Percentiles rank a stretch among this genome's conserved stretches.
Evolutionary conservation across 2,113 vertebrate genomes (phyloP).

Genomic region (Castor canadensis): DNA sequence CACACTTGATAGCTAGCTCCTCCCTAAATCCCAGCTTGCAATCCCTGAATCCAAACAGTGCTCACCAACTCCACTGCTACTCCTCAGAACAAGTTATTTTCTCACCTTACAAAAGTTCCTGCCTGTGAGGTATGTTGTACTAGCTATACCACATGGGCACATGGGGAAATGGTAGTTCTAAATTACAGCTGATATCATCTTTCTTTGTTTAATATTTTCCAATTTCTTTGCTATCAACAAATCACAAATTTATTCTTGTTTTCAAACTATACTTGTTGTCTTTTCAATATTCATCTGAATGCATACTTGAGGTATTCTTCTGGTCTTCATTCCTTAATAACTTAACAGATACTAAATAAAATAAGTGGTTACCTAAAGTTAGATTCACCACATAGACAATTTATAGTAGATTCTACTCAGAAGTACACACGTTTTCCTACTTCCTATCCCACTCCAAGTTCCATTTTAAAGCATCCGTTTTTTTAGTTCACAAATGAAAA

Average conservation of each 20-base stretch:
- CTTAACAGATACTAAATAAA: neutral
- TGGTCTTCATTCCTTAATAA: neutral
- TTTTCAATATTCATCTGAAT: neutral
- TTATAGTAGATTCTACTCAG: neutral
- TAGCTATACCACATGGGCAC: accelerated
- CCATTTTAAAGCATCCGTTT: neutral
- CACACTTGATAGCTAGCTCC: neutral
- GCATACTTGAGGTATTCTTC: neutral
- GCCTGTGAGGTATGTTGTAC: neutral
- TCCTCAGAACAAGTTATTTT: neutral
- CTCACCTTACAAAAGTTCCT: neutral
- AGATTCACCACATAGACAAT: neutral
- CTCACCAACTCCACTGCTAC: too few species aligned
- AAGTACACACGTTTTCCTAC: neutral
- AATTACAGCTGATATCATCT: neutral
- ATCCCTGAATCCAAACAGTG: neutral
- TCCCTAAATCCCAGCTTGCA: neutral
- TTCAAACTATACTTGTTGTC: neutral
- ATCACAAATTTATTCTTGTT: neutral
- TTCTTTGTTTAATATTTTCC: neutral
- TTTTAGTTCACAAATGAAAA: neutral
- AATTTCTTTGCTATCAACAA: neutral
- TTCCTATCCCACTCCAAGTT: neutral
- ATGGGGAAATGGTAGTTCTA: neutral
- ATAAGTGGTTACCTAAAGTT: neutral